Evolutionary conservation across 2,797 vertebrate genomes (phyloP), one percentile per base, ranked within the genome.

Genomic region (Sebastes steindachneri): DNA sequence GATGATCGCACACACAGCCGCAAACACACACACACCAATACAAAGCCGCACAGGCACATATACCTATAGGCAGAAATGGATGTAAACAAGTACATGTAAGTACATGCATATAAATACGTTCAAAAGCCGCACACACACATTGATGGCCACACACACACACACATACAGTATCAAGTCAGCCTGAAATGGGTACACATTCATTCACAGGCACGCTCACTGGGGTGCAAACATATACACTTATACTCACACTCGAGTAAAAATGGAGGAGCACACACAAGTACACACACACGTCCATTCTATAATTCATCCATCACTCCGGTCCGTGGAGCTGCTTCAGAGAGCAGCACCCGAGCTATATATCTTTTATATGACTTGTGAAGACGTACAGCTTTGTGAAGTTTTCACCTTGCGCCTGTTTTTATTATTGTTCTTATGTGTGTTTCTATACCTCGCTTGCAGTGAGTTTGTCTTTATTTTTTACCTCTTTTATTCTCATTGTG

Each of bases 1-100:
- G 82, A 85, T 84, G 69, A 92, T 89, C 63, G 41, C 88, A 84
- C 80, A 53, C 48, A 53, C 48, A 51, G 15, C 8, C 74, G 66
- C 62, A 73, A 7, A 66, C 48, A 31, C 58, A 26, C 31, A 57
- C 28, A 68, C 35, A 45, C 55, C 26, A 62, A 79, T 15, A 62
- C 54, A 77, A 75, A 68, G 62, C 70, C 1, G 10, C 12, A 68
- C 15, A 29, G 21, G 53, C 58, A 77, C 33, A 53, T 8, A 23
- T 41, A 74, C 60, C 19, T 73, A 74, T 68, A 51, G 68, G 58
- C 65, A 71, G 68, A 41, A 82, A 45, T 67, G 28, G 77, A 88
- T 80, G 84, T 84, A 82, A 88, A 87, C 73, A 79, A 66, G 63
- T 28, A 26, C 6, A 62, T 79, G 66, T 68, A 71, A 76, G 72